These are phyloP conservation scores for Hucho hucho DNA, from an alignment of 2,113 vertebrate genomes.

Conservation along the genomic window DNA sequence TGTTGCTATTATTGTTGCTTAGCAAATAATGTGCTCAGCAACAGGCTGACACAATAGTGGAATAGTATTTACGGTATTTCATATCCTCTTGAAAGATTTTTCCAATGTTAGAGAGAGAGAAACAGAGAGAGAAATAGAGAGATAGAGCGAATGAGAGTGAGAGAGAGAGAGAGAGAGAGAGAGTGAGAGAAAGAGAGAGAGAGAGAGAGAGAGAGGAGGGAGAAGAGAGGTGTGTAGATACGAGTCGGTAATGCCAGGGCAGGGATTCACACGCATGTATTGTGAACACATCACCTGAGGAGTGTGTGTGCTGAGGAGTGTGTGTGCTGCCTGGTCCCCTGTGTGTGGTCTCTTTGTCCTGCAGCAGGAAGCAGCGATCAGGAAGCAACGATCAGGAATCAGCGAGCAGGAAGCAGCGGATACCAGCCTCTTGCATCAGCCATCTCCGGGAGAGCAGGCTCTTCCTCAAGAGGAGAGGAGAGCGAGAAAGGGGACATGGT, in stretches of 20 bases:
- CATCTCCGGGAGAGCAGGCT: constrained; percentile 39
- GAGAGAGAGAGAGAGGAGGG: neutral
- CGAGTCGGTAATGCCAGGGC: constrained; percentile 46
- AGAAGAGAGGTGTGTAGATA: neutral
- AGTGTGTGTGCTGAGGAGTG: no score
- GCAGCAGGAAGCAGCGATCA: constrained; percentile 50
- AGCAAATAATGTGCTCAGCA: constrained; percentile 38
- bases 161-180: neutral
- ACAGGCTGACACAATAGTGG: constrained; percentile 26
- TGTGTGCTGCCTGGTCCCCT: constrained; percentile 11
- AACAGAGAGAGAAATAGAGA: neutral
- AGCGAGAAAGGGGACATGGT: constrained; percentile 6
- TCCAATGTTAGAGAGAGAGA: neutral
- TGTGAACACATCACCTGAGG: no score
- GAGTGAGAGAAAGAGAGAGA: neutral
- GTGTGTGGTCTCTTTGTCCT: constrained; percentile 48
- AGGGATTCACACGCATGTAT: constrained; percentile 47
- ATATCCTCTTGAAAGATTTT: constrained; percentile 38
- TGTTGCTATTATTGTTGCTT: constrained; percentile 29
- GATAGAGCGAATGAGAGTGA: no score
- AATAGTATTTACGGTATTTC: constrained; percentile 39
- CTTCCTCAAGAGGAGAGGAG: constrained; percentile 43
- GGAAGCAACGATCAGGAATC: no score
- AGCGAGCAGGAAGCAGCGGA: constrained; percentile 54
- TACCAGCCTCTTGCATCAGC: constrained; percentile 48